Base-by-base conservation (phyloP, 2,888 invertebrate genomes). In the Salpingus planirostris region DNA sequence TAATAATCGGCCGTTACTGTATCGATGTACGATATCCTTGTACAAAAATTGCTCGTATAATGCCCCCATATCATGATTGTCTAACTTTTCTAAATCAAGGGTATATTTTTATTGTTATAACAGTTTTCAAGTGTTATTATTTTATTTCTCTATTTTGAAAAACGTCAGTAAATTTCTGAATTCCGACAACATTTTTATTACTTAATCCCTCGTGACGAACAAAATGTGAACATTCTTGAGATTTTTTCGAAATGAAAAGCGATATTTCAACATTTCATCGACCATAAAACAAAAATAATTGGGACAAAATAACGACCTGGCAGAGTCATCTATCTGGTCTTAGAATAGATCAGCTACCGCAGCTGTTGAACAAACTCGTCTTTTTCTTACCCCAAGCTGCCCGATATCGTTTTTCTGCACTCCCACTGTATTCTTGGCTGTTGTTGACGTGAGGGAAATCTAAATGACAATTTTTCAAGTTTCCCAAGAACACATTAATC, bases 401-500 rank as follows among this genome's bases (percentile, higher is more conserved):
- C 21, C 24, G 24, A 27, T n/a, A 12, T 31, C 27, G 4, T 24
- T 18, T 21, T 33, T 18, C 18, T 18, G 18, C 5, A n/a, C n/a
- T n/a, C n/a, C n/a, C n/a, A n/a, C n/a, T n/a, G n/a, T n/a, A n/a
- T n/a, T n/a, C n/a, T n/a, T n/a, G n/a, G n/a, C n/a, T n/a, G 13
- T 13, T 11, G 15, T 27, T 46, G 54, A 54, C 53, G 51, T 51
- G 50, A 22, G 49, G 54, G 36, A 47, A 49, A 52, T 46, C 37
- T 37, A 40, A 48, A 43, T 27, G 34, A n/a, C 45, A 44, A 46
- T 54, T 47, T 54, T 53, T 52, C 51, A 50, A 54, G 59, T 63
- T 63, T 62, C 61, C 55, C 60, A 62, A 63, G 62, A 63, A 58
- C 61, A 57, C 63, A 64, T 64, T 64, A 62, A 64, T 64, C 62